These are phyloP conservation scores for Stichopus chloronotus DNA, from an alignment of 35 echinoderm and acorn worm species.

Conservation along the genomic window DNA sequence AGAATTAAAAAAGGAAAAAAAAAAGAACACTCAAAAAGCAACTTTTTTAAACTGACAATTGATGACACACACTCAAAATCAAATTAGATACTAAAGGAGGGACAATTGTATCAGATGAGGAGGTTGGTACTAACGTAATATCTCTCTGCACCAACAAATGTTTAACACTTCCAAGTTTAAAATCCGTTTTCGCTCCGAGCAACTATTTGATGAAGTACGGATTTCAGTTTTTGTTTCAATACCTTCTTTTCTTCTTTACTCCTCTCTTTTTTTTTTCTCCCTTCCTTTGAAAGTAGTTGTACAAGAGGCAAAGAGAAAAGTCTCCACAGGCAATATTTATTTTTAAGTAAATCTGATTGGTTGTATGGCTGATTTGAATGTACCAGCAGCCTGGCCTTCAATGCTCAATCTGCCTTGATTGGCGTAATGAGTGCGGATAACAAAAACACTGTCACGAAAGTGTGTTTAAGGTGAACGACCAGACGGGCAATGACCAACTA, in stretches of 20 bases:
- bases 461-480: constrained; percentile 54
- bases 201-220: constrained; percentile 53
- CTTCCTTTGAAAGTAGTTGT: background rate
- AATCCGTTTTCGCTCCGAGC: constrained; percentile 30
- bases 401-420: constrained; percentile 38
- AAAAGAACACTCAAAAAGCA: constrained; percentile 2
- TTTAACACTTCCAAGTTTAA: constrained; percentile 46
- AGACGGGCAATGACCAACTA: constrained; percentile 46
- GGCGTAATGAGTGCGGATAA: constrained; percentile 53
- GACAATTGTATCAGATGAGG: constrained; percentile 25
- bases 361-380: constrained; percentile 35
- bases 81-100: constrained; percentile 37
- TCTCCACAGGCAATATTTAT: constrained; percentile 56
- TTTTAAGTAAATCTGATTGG: constrained; percentile 55
- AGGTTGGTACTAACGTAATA: constrained; percentile 17
- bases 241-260: background rate
- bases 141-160: constrained; percentile 13
- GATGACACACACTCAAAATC: constrained; percentile 38
- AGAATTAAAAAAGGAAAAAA: background rate
- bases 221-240: constrained; percentile 53
- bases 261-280: background rate
- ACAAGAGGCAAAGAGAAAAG: constrained; percentile 2
- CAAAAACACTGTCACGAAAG: constrained; percentile 50
- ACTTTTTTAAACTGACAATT: constrained; percentile 20
- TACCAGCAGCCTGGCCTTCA: constrained; percentile 43